Evolutionary conservation across 2,888 invertebrate genomes (phyloP), one percentile per base, ranked within the genome.

Genomic region (Lasius fuliginosus): DNA sequence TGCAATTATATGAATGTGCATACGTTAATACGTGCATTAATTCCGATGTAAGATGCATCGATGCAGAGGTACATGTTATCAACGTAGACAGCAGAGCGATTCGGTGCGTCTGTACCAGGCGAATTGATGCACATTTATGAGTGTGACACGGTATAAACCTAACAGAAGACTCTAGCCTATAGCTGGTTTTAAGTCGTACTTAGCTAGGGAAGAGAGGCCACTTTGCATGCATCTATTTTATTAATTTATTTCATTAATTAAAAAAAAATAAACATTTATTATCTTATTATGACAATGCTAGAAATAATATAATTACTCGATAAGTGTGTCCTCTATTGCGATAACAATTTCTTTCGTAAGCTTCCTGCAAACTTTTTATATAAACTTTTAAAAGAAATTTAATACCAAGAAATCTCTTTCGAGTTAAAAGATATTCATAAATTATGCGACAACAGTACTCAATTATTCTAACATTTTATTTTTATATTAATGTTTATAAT

Each of bases 91-190:
- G 68, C 40, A 30, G 12, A 68, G 30, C n/a, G 33, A 18, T 67
- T 79, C 56, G n/a, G 77, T 77, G 30, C 77, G 11, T 56, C 27
- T 69, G 69, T 27, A 79, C 69, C 1, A 42, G 69, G 12, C 11
- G n/a, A 79, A 58, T 79, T 79, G 36, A 36, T 40, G 36, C 58
- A 23, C 27, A n/a, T n/a, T 53, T 8, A 6, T 36, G 53, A 33
- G 27, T 46, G 40, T 68, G 8, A 53, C 53, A 30, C n/a, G 56
- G n/a, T 58, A 58, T 36, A 56, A 71, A 36, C 3, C 15, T 64
- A 33, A 76, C 49, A n/a, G 33, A 53, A 49, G 64, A 53, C 42
- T 15, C 56, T 33, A 74, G 15, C 58, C n/a, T 30, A 23, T 23
- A 77, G 27, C 1, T 27, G 30, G 27, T 27, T 58, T 18, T 46